These are phyloP conservation scores for Telenomus remus DNA, from an alignment of 1,140 invertebrate genomes.

Conservation along the genomic window DNA sequence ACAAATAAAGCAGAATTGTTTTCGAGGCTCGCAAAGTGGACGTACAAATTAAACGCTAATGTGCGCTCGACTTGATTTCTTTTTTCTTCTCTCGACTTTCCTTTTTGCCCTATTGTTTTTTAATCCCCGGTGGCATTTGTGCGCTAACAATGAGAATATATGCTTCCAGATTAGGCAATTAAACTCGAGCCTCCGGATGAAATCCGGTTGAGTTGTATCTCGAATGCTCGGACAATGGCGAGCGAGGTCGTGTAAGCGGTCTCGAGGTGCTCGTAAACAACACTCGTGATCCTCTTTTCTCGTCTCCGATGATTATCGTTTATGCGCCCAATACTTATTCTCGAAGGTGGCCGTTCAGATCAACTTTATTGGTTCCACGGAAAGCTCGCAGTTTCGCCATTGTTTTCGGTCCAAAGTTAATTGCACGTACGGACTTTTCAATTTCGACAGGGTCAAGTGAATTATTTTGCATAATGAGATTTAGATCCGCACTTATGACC, in stretches of 20 bases:
- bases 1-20: conserved; percentile 39
- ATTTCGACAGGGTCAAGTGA: conserved; percentile 14
- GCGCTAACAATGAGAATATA: conserved; percentile 4
- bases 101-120: background rate
- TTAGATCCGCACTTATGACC: conserved; percentile 41
- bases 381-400: conserved; percentile 2
- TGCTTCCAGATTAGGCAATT: conserved; percentile 64
- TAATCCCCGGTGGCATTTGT: background rate
- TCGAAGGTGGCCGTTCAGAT: conserved; percentile 27
- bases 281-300: conserved; percentile 52
- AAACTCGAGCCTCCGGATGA: conserved; percentile 64
- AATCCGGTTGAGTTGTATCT: conserved; percentile 58
- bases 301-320: conserved; percentile 35
- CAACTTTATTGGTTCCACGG: conserved; percentile 32
- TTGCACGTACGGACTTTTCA: background rate
- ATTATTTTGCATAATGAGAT: conserved; percentile 27
- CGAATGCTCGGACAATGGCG: conserved; percentile 61
- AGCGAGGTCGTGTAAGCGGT: conserved; percentile 26
- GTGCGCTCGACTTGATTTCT: background rate
- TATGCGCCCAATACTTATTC: conserved; percentile 15
- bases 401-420: conserved; percentile 1
- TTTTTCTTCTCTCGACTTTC: background rate
- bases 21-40: conserved; percentile 16
- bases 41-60: conserved; percentile 39
- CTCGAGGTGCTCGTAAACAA: conserved; percentile 58